These are phyloP conservation scores for Barnardius zonarius DNA, from an alignment of 2,113 vertebrate genomes.

Conservation along the genomic window DNA sequence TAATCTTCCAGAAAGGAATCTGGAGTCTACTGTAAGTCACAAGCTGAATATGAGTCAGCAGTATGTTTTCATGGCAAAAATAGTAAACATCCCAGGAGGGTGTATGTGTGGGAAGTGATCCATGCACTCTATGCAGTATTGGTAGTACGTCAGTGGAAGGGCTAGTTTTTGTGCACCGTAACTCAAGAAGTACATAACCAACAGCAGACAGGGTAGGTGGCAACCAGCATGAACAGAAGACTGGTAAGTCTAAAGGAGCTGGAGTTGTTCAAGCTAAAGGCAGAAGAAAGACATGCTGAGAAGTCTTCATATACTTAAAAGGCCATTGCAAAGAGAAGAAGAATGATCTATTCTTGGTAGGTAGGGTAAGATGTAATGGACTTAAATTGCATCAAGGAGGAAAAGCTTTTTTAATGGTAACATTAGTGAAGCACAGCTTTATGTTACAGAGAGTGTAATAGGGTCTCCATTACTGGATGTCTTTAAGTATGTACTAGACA, in stretches of 20 bases:
- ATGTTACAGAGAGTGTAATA: not conserved
- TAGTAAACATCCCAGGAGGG: not conserved
- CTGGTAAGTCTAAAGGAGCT: not conserved
- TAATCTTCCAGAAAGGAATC: not conserved
- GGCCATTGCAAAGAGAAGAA: not conserved
- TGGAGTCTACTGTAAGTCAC: not conserved
- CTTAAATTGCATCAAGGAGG: conserved; percentile 27
- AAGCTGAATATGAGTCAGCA: not conserved
- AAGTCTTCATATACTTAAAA: not conserved
- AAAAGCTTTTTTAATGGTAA: conserved; percentile 38
- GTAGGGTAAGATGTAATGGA: conserved; percentile 22
- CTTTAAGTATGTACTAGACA: not conserved
- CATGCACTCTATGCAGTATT: not conserved
- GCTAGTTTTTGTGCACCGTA: not conserved
- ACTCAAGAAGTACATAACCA: not conserved
- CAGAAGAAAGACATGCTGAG: not conserved
- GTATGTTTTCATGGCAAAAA: not conserved
- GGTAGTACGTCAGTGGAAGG: not conserved
- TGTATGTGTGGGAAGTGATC: not conserved
- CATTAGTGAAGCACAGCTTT: conserved; percentile 37
- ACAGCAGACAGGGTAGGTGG: not conserved
- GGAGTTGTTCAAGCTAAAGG: not conserved
- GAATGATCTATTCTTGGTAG: not conserved
- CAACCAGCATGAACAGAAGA: not conserved
- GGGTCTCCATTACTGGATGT: conserved; percentile 5